Conservation (phyloP, 2,888 invertebrate species). For the Cantharis nigra region DNA sequence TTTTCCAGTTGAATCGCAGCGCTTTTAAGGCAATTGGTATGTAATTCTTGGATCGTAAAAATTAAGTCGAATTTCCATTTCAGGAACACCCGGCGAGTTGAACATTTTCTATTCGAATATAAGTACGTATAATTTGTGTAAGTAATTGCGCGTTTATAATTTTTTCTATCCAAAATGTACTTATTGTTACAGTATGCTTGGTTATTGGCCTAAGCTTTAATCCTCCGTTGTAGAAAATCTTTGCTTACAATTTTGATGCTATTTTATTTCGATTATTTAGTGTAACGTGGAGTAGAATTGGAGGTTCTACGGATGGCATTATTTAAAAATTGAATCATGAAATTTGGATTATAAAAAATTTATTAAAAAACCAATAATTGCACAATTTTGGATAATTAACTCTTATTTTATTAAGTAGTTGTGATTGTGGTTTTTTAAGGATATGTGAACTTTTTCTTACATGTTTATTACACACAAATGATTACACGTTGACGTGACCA, state of each 20-base stretch:
- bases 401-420: background rate
- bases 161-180: no score
- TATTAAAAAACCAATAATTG: background rate
- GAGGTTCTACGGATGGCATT: background rate
- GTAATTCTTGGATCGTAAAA: background rate
- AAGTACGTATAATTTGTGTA: background rate
- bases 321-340: background rate
- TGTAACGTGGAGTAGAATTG: no score
- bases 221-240: no score
- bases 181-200: no score
- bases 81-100: background rate
- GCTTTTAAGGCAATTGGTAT: background rate
- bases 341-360: background rate
- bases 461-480: background rate
- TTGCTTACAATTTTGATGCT: no score
- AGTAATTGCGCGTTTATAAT: no score
- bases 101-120: background rate
- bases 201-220: no score
- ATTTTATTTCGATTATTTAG: no score
- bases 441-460: background rate
- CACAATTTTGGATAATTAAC: background rate
- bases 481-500: background rate
- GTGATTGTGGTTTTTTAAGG: background rate
- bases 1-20: background rate
- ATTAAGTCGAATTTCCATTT: background rate